Evolutionary conservation across 1,140 invertebrate genomes (phyloP), one percentile per base, ranked within the genome.

Genomic region (Centruroides sculpturatus): DNA sequence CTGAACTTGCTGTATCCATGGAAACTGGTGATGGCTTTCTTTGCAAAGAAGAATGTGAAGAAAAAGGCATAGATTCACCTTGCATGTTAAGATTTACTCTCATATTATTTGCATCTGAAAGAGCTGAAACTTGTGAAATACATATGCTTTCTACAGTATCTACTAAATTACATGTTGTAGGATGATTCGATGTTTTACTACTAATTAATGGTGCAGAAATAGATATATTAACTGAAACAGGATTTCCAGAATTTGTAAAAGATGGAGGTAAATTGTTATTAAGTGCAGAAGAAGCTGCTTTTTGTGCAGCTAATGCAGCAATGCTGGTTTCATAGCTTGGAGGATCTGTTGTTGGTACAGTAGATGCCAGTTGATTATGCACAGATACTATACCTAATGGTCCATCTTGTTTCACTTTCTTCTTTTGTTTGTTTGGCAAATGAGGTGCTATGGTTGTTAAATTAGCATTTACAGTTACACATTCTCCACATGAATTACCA

Each of bases 301-400:
- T 73, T 68, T 84, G 82, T n/a, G 65, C 70, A n/a, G 86, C 85
- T 50, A 89, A 76, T 7, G 85, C 89, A 72, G 92, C 89, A 84
- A 93, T 91, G 5, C 87, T 90, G 61, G 85, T 89, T 1, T 88
- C 87, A 71, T 93, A 93, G 70, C 89, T 92, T 0, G 89, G 89
- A 0, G 89, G 89, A 71, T 92, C 89, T 7, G 87, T 89, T 23
- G 87, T 89, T 8, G 85, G 88, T 9, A 88, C 80, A 60, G 56
- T 63, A 46, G 64, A 60, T 47, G 55, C 47, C n/a, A 56, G 60
- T n/a, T 51, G 52, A 41, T 57, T 63, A 35, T 63, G 57, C 5
- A 60, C 41, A 23, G 52, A 55, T 46, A 52, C 56, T 59, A 59
- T 47, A 6, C 41, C 41, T 41, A 41, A 41, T 8, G 41, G 41